Base-by-base conservation (phyloP, 2,888 invertebrate species). In the Rhagonycha fulva region DNA sequence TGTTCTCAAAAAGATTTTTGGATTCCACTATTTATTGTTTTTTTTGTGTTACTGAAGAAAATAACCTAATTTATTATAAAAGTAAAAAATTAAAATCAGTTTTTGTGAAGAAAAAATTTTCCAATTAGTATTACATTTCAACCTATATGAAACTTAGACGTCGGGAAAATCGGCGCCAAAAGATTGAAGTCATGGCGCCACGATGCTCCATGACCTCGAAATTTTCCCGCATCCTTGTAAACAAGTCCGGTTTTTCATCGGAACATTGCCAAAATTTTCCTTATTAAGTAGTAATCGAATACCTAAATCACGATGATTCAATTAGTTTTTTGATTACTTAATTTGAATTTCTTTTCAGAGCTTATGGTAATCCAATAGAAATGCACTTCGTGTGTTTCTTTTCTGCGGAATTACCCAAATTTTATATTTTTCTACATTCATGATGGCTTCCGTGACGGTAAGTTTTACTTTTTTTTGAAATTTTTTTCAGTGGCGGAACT, bases 111-210 rank as follows among this genome's bases (percentile, higher is more conserved):
- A n/a, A 47, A 47, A 47, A 47, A n/a, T 47, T 47, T 47, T 47
- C 47, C 47, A n/a, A n/a, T 47, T 47, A 19, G 19, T 19, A 5
- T n/a, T 11, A 47, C 47, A 4, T n/a, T 47, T 47, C 47, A 47
- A n/a, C 47, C n/a, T 47, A n/a, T 47, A n/a, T n/a, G n/a, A 47
- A 47, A 47, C 47, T 5, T 47, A n/a, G 70, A 74, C 69, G 77
- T 66, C 71, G 62, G 72, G 78, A 75, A 72, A 75, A 71, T 47
- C 75, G 79, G 79, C 79, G 79, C 79, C 79, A 71, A 72, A 74
- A 76, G 71, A 71, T 73, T 77, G 69, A 71, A 67, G 30, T 68
- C 30, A 68, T 47, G 80, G 80, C 80, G 80, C 80, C 80, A 74
- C 72, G 70, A 63, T 72, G 70, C 70, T 75, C 73, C 68, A 73